Conservation (phyloP, 2,888 invertebrate species). For the Arctia plantaginis region DNA sequence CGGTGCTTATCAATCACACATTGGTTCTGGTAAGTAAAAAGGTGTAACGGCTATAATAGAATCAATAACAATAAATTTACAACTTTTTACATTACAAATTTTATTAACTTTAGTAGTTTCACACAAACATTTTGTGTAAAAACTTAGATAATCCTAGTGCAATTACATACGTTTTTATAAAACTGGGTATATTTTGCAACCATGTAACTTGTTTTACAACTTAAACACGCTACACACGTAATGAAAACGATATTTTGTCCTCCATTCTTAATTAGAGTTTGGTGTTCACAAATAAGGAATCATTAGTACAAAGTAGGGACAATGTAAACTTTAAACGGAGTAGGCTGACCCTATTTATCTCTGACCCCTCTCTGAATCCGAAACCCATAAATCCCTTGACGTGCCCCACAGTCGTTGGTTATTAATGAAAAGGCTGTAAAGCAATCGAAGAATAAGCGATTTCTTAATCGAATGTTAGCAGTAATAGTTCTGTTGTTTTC, state of each 20-base stretch:
- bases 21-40: background rate
- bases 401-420: background rate
- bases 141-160: background rate
- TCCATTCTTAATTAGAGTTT: background rate
- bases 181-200: background rate
- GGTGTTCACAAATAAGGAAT: conserved; percentile 4
- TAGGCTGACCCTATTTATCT: background rate
- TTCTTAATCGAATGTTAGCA: background rate
- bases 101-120: too few species aligned
- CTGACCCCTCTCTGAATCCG: conserved; percentile 7
- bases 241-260: background rate
- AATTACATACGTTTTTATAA: background rate
- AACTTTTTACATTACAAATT: too few species aligned
- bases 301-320: conserved; percentile 1
- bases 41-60: background rate
- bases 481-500: background rate
- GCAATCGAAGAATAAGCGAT: background rate
- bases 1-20: background rate
- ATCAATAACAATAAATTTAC: background rate
- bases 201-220: background rate
- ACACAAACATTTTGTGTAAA: background rate
- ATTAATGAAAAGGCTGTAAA: conserved; percentile 2
- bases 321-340: background rate
- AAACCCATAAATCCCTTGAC: conserved; percentile 4
- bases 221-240: background rate